Conservation (phyloP, 2,113 vertebrate species). For the Oriolus oriolus region DNA sequence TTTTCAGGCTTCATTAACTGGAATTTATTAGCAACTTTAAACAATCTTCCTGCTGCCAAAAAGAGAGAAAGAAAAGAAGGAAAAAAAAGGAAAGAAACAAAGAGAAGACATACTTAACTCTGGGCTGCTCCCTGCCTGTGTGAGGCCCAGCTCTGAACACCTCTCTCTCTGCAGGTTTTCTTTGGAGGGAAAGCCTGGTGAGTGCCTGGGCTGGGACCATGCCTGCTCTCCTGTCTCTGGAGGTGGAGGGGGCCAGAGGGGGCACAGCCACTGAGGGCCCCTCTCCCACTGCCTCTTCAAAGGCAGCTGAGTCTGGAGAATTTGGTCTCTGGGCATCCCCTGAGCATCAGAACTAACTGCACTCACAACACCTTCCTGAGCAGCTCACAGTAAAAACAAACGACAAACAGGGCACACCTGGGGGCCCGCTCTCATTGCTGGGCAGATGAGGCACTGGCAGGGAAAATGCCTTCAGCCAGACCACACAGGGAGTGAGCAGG, state of each 20-base stretch:
- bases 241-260: background rate
- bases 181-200: background rate
- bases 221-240: background rate
- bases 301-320: background rate
- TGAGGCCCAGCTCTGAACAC: constrained; percentile 19
- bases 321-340: background rate
- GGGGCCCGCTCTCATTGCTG: background rate
- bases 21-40: constrained; percentile 68
- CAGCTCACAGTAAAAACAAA: background rate
- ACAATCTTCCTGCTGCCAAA: constrained; percentile 38
- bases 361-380: background rate
- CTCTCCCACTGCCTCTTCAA: background rate
- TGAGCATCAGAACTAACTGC: background rate
- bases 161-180: background rate
- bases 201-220: background rate
- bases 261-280: rapidly evolving
- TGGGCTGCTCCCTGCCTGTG: constrained; percentile 12
- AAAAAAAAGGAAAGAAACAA: background rate
- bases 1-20: constrained; percentile 68
- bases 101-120: background rate
- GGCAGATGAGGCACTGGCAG: background rate
- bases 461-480: background rate
- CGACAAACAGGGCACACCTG: background rate
- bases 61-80: background rate
- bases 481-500: background rate